Evolutionary conservation across 2,113 vertebrate genomes (phyloP).

Genomic region (Daphoenositta chrysoptera): DNA sequence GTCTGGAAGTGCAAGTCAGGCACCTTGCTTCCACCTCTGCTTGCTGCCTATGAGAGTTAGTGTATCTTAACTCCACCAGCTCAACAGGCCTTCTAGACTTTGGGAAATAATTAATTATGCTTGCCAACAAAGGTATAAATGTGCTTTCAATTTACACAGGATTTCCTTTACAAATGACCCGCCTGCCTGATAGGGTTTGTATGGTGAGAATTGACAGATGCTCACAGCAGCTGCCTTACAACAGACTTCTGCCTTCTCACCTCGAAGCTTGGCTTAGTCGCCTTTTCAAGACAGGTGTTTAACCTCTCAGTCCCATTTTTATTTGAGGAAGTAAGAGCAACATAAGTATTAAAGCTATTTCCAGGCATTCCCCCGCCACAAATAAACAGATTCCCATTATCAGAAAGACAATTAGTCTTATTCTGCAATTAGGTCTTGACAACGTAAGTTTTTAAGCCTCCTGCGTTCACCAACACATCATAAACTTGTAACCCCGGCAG

Average conservation of each 20-base stretch:
- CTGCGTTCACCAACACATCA: not conserved
- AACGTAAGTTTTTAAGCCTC: not conserved
- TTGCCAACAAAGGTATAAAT: not conserved
- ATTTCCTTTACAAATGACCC: not conserved
- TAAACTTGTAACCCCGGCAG: rapidly evolving
- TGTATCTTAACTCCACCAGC: not conserved
- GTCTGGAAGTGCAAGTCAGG: not conserved
- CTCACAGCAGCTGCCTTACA: not conserved
- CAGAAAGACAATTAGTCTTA: not conserved
- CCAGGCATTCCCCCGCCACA: not conserved
- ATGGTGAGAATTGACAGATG: not conserved
- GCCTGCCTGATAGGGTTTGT: no score
- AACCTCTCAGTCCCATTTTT: not conserved
- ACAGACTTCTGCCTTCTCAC: not conserved
- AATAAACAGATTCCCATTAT: not conserved
- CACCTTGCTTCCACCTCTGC: not conserved
- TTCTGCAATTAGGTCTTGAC: not conserved
- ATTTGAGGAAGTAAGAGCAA: not conserved
- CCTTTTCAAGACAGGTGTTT: not conserved
- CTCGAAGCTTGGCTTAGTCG: not conserved
- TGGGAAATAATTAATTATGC: not conserved
- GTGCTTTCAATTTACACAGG: not conserved
- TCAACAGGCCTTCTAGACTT: not conserved
- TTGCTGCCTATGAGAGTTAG: not conserved
- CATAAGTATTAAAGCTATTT: not conserved